Conservation (phyloP, 2,113 vertebrate species). For the Charadrius vociferus region DNA sequence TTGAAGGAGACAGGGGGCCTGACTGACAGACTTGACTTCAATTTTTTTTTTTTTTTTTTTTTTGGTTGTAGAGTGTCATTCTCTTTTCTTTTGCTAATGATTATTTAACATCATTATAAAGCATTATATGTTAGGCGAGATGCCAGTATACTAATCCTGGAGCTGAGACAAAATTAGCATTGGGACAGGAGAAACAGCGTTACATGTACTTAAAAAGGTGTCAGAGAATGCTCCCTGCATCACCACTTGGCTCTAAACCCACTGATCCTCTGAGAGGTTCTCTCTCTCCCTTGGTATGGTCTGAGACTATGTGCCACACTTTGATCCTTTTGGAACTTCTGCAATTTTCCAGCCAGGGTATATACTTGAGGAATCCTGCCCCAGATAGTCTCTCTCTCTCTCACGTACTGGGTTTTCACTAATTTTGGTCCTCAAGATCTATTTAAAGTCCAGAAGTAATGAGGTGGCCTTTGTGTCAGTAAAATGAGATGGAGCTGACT, state of each 20-base stretch:
- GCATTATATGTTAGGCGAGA: not conserved
- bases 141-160: not conserved
- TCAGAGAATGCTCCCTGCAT: not conserved
- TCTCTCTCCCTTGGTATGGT: not conserved
- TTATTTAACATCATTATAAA: not conserved
- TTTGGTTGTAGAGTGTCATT: not conserved
- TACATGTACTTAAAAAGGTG: not conserved
- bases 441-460: not conserved
- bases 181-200: not conserved
- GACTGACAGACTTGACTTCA: not conserved
- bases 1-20: not conserved
- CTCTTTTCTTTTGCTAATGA: not conserved
- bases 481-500: not conserved
- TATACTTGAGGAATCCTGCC: not conserved
- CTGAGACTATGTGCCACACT: accelerated
- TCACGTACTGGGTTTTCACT: not conserved
- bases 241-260: not conserved
- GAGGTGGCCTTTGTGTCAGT: not conserved
- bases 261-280: not conserved
- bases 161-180: not conserved
- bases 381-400: not conserved
- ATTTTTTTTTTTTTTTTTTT: not conserved
- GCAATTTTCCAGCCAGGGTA: not conserved
- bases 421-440: not conserved
- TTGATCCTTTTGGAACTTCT: not conserved